phyloP scores from a whole-genome alignment of 2,888 invertebrate species.

The Deilephila porcellus region DNA sequence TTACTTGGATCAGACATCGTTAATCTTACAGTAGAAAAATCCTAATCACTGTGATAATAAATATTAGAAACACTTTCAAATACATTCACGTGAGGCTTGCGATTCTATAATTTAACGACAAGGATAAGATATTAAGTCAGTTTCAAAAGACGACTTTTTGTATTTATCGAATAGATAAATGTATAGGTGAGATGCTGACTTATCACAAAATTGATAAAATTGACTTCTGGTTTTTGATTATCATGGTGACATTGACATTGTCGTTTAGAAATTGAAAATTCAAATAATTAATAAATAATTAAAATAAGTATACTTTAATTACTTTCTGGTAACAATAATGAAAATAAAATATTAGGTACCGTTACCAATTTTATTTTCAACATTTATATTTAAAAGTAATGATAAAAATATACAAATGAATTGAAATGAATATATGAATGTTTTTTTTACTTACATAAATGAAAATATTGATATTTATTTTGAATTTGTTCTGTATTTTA shows the following conservation, averaged over 20 bases:
- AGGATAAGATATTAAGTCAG: not conserved
- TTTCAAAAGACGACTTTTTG: constrained; percentile 2
- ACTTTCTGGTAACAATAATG: too few species aligned
- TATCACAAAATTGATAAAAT: constrained; percentile 57
- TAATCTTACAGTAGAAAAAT: constrained; percentile 26
- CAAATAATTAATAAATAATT: not conserved
- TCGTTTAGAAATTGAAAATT: not conserved
- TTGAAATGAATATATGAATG: too few species aligned
- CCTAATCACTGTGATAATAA: constrained; percentile 14
- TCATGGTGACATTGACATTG: constrained; percentile 36
- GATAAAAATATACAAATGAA: too few species aligned
- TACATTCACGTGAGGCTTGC: not conserved
- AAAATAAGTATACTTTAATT: not conserved
- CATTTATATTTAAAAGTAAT: too few species aligned
- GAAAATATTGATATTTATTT: too few species aligned
- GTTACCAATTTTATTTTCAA: too few species aligned
- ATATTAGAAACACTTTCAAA: not conserved
- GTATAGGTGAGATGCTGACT: constrained; percentile 54
- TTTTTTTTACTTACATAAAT: too few species aligned
- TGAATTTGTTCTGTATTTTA: too few species aligned
- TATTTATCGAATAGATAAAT: too few species aligned
- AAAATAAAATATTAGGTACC: too few species aligned
- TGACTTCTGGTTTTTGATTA: constrained; percentile 47
- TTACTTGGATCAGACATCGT: constrained; percentile 76
- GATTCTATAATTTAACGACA: not conserved